A percentile compares a stretch with the other conserved stretches of the same genome.
Evolutionary conservation across 2,888 invertebrate genomes (phyloP).

Genomic region (Beris morrisii): DNA sequence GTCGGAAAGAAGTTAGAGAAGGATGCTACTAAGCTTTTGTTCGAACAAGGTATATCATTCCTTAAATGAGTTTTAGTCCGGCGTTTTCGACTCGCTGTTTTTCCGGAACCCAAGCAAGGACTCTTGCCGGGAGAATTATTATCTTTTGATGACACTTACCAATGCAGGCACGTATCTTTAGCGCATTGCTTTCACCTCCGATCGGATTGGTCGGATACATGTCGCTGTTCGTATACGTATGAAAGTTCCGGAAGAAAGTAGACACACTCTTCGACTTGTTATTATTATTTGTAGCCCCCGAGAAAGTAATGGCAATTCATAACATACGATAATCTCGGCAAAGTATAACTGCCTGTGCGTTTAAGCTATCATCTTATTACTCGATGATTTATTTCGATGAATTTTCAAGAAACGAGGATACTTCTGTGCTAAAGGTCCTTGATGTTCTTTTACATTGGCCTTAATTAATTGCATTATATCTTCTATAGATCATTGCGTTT

Average conservation of each 20-base stretch:
- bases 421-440: too few species aligned
- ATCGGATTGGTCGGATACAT: conserved; percentile 1
- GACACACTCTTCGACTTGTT: background rate
- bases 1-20: conserved; percentile 21
- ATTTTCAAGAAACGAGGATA: too few species aligned
- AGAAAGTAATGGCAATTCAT: conserved; percentile 37
- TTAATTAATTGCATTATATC: too few species aligned
- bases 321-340: conserved; percentile 33
- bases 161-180: conserved; percentile 33
- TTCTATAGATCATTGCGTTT: too few species aligned
- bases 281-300: background rate
- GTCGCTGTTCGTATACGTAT: background rate
- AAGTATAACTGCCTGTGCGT: too few species aligned
- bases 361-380: too few species aligned
- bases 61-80: conserved; percentile 35
- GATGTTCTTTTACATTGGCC: too few species aligned
- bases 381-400: too few species aligned
- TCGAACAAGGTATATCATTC: conserved; percentile 23
- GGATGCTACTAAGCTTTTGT: conserved; percentile 34
- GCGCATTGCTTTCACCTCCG: background rate
- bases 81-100: conserved; percentile 14
- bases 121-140: conserved; percentile 35
- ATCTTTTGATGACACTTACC: conserved; percentile 38
- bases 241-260: background rate
- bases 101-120: conserved; percentile 20